phyloP scores from a whole-genome alignment of 2,888 invertebrate species.

The Drosophila paranaensis region DNA sequence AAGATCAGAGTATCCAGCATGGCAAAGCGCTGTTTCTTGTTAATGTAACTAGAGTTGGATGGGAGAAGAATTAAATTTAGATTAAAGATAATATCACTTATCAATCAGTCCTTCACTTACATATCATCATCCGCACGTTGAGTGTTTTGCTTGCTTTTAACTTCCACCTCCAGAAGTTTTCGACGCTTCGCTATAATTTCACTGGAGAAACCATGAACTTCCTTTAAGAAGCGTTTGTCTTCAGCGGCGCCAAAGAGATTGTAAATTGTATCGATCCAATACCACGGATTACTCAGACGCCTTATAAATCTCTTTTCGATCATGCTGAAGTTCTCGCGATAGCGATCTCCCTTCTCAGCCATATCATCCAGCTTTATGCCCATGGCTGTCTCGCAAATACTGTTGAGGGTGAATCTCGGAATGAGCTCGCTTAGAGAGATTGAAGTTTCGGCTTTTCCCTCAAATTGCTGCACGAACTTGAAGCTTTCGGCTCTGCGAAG shows the following conservation, averaged over 20 bases:
- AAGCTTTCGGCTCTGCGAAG: slow-evolving; percentile 71
- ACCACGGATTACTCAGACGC: slow-evolving; percentile 70
- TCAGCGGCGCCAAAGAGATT: slow-evolving; percentile 51
- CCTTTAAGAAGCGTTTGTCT: slow-evolving; percentile 51
- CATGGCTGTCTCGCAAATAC: slow-evolving; percentile 80
- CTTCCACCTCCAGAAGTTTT: slow-evolving; percentile 46
- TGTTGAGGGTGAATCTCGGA: slow-evolving; percentile 79
- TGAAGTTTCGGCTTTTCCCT: slow-evolving; percentile 31
- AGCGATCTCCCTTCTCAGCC: slow-evolving; percentile 70
- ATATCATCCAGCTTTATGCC: slow-evolving; percentile 77
- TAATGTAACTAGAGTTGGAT: slow-evolving; percentile 50
- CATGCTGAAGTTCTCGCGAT: slow-evolving; percentile 67
- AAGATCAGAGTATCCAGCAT: slow-evolving; percentile 78
- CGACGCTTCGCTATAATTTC: slow-evolving; percentile 79
- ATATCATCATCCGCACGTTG: slow-evolving; percentile 45
- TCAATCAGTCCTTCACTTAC: slow-evolving; percentile 22
- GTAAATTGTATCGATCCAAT: slow-evolving; percentile 54
- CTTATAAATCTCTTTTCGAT: slow-evolving; percentile 70
- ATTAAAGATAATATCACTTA: too few species aligned
- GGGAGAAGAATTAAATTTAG: neutral
- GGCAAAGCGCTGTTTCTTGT: slow-evolving; percentile 73
- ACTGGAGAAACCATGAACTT: slow-evolving; percentile 76
- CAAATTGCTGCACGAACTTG: slow-evolving; percentile 68
- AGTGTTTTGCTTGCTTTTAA: slow-evolving; percentile 8
- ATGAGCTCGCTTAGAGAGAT: slow-evolving; percentile 72